Evolutionary conservation across 2,113 vertebrate genomes (phyloP), one percentile per base, ranked within the genome.

Genomic region (Plotosus lineatus): DNA sequence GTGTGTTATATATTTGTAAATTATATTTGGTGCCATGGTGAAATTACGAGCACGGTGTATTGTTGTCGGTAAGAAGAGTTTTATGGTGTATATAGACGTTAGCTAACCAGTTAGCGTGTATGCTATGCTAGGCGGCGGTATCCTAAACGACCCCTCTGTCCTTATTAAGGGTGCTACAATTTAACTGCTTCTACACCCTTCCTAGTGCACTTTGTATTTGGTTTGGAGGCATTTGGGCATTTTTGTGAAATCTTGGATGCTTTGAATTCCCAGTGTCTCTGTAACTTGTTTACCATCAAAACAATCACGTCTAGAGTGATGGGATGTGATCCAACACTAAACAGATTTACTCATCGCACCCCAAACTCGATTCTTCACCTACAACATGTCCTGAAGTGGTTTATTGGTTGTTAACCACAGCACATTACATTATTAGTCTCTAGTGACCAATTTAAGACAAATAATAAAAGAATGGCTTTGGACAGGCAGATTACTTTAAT

Each of bases 1-100:
- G 9, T 3, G 8, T 28, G 26, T 17, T 17, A 50, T 7, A 11
- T 0, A 23, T 65, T 0, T 31, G 36, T 4, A 31, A 40, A 9
- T 38, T 2, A 56, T 6, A 21, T 28, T 14, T 0, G 6, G 6
- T 11, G 4, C 17, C 0, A 94, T 94, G 93, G 93, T 93, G 86
- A 94, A 92, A 48, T 68, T 94, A 72, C 89, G 94, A 78, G 91
- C 93, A 14, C 87, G 86, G 31, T 94, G 93, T 84, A 83, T 94
- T 79, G 78, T 94, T 28, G 83, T 92, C 36, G 93, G 94, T 94
- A 89, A 85, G 90, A 51, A 36, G 11, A n/a, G 33, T 74, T 31
- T 12, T 1, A 46, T 55, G 9, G 19, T n/a, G 48, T 33, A 33
- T 11, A 19, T 1, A n/a, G n/a, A n/a, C n/a, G n/a, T 14, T 50